These are phyloP conservation scores for Seriola quinqueradiata DNA, from an alignment of 2,113 vertebrate species.

Conservation along the genomic window DNA sequence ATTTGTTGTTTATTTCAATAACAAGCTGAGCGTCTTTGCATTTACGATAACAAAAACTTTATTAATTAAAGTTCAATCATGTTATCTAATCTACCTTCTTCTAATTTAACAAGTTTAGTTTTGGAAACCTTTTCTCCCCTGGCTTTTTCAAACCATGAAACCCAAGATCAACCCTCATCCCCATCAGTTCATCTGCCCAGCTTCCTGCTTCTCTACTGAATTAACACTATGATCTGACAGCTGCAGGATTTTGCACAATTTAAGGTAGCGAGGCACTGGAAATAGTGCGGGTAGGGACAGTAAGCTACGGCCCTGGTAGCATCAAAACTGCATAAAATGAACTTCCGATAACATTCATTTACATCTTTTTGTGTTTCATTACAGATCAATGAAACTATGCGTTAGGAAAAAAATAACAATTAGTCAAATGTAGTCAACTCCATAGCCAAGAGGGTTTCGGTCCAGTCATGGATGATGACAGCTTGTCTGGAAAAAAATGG, in stretches of 20 bases:
- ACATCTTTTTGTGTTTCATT: background rate
- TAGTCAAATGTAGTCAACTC: background rate
- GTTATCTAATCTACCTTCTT: no score
- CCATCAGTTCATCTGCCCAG: background rate
- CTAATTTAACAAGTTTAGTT: no score
- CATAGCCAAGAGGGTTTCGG: background rate
- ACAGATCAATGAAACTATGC: background rate
- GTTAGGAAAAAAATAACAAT: background rate
- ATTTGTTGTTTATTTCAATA: no score
- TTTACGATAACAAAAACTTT: no score
- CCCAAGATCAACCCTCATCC: background rate
- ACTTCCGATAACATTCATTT: background rate
- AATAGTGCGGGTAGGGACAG: background rate
- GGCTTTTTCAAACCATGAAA: background rate
- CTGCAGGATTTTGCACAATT: background rate
- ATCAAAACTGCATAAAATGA: background rate
- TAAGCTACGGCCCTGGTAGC: background rate
- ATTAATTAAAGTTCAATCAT: no score
- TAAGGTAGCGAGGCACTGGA: background rate
- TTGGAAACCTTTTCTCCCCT: background rate
- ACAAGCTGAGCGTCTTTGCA: no score
- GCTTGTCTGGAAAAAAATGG: constrained; percentile 11
- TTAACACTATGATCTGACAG: background rate
- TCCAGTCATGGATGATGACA: background rate
- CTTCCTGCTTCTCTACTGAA: background rate